phyloP scores from a whole-genome alignment of 2,113 vertebrate genomes.

The Aplodontia rufa region DNA sequence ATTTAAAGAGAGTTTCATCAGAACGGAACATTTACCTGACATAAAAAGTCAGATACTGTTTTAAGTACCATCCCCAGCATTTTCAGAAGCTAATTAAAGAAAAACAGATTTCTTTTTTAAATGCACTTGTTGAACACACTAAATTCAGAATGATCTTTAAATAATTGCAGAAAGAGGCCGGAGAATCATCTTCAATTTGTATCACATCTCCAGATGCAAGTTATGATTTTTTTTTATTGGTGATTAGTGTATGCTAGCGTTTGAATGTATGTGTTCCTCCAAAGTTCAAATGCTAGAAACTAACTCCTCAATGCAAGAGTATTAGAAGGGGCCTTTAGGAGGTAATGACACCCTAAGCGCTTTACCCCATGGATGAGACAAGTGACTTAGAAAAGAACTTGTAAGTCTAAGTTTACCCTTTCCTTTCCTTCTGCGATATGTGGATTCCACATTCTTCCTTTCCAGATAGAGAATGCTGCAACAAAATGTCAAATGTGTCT shows the following conservation, averaged over 20 bases:
- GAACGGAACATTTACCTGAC: slow-evolving; percentile 22
- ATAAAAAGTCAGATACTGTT: slow-evolving; percentile 22
- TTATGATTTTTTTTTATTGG: not conserved
- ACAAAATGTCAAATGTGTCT: not conserved
- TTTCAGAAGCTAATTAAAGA: slow-evolving; percentile 43
- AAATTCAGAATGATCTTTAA: slow-evolving; percentile 53
- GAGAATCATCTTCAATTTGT: not conserved
- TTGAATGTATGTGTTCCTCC: not conserved
- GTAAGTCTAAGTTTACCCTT: not conserved
- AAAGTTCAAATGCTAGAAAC: not conserved
- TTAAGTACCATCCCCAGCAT: not conserved
- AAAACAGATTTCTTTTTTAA: slow-evolving; percentile 17
- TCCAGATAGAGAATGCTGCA: not conserved
- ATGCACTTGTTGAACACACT: not conserved
- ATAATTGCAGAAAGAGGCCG: not conserved
- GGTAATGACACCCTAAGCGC: too few species aligned
- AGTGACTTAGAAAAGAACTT: not conserved
- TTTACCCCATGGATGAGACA: not conserved
- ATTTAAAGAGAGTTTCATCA: slow-evolving; percentile 23
- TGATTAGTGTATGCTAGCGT: not conserved
- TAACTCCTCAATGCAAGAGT: not conserved
- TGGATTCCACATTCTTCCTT: not conserved
- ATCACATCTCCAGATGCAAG: not conserved
- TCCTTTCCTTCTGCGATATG: too few species aligned
- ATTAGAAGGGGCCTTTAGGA: not conserved